A percentile compares a stretch with the other conserved stretches of the same genome.
Evolutionary conservation across 2,888 invertebrate genomes (phyloP).

Genomic region (Darwinula stevensoni): DNA sequence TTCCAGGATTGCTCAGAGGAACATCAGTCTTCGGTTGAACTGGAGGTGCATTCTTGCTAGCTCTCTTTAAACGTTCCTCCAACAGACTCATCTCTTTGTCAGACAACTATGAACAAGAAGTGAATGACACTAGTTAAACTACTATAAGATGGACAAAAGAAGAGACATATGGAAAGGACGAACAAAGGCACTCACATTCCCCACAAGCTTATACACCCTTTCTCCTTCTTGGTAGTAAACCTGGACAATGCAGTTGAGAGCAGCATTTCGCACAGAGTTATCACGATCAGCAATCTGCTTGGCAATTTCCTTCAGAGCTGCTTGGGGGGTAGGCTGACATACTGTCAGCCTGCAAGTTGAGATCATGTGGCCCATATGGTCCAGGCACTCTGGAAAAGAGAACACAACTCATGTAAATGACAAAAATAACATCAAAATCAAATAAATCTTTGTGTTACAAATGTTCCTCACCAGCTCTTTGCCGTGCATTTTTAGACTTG

Average conservation of each 20-base stretch:
- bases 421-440: slow-evolving; percentile 1
- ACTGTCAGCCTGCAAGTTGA: slow-evolving; percentile 55
- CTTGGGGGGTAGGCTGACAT: slow-evolving; percentile 45
- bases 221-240: slow-evolving; percentile 77
- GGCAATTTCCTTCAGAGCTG: slow-evolving; percentile 63
- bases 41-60: slow-evolving; percentile 25
- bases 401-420: too few relatives aligned
- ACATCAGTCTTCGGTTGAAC: too few relatives aligned
- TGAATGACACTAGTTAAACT: slow-evolving; percentile 5
- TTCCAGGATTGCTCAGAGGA: too few relatives aligned
- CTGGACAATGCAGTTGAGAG: slow-evolving; percentile 69
- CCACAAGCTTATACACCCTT: slow-evolving; percentile 61
- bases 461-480: slow-evolving; percentile 41
- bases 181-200: slow-evolving; percentile 32
- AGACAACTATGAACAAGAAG: slow-evolving; percentile 28
- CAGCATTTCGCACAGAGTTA: slow-evolving; percentile 79
- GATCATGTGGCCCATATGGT: slow-evolving; percentile 58
- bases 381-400: slow-evolving; percentile 42
- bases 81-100: slow-evolving; percentile 81
- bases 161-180: not conserved
- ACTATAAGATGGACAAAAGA: not conserved
- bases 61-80: slow-evolving; percentile 83
- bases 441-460: not conserved
- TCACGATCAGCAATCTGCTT: slow-evolving; percentile 86
- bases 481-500: slow-evolving; percentile 85